Conservation (phyloP, 2,888 invertebrate species). For the Lasioglossum villosulum region DNA sequence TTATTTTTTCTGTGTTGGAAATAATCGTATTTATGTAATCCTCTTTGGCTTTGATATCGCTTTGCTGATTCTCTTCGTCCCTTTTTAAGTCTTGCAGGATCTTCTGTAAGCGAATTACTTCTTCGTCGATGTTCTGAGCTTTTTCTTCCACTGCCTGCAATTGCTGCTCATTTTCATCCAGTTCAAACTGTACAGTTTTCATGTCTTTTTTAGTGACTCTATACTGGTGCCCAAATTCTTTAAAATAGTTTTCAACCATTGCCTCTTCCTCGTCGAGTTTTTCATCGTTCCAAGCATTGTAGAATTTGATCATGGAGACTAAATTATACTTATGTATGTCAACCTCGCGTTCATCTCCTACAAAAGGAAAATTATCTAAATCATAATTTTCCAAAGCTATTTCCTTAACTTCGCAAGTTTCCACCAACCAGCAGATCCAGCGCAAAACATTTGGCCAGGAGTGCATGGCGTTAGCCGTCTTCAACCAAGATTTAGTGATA, state of each 20-base stretch:
- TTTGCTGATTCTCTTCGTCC: slow-evolving; percentile 64
- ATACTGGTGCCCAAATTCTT: slow-evolving; percentile 69
- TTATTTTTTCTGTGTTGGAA: slow-evolving; percentile 67
- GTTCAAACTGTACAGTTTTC: slow-evolving; percentile 48
- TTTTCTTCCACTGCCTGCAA: slow-evolving; percentile 60
- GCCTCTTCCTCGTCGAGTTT: slow-evolving; percentile 75
- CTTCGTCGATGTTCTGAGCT: slow-evolving; percentile 55
- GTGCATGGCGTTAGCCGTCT: slow-evolving; percentile 87
- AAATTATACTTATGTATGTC: slow-evolving; percentile 63
- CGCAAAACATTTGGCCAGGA: slow-evolving; percentile 87
- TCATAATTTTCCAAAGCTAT: slow-evolving; percentile 73
- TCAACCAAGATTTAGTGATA: slow-evolving; percentile 87
- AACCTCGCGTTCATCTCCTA: slow-evolving; percentile 60
- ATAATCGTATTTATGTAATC: slow-evolving; percentile 60
- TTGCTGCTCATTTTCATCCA: slow-evolving; percentile 60
- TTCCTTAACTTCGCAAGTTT: slow-evolving; percentile 84
- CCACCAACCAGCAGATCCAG: slow-evolving; percentile 86
- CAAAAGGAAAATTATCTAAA: slow-evolving; percentile 77
- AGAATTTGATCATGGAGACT: slow-evolving; percentile 72
- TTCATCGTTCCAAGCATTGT: slow-evolving; percentile 79
- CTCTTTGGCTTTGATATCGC: slow-evolving; percentile 59
- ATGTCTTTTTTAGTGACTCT: slow-evolving; percentile 72
- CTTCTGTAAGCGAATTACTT: slow-evolving; percentile 57
- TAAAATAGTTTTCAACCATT: slow-evolving; percentile 73
- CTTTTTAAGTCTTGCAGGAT: slow-evolving; percentile 56